phyloP scores from a whole-genome alignment of 2,113 vertebrate species.

The Mellivora capensis region DNA sequence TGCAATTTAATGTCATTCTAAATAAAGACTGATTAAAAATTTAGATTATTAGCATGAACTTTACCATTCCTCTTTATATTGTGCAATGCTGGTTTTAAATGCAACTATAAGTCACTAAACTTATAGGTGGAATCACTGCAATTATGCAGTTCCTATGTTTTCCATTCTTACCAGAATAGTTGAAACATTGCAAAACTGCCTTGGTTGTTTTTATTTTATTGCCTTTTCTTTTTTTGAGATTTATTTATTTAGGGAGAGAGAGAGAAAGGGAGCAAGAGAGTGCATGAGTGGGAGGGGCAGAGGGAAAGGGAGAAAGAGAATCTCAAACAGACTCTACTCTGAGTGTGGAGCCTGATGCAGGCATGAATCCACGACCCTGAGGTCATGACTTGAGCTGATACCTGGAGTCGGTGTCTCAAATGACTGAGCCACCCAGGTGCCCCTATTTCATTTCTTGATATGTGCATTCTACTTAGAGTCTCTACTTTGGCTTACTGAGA shows the following conservation, averaged over 20 bases:
- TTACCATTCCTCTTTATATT: background rate
- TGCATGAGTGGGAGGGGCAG: background rate
- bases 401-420: background rate
- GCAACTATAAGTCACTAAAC: background rate
- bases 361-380: background rate
- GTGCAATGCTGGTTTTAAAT: background rate
- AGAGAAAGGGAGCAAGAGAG: background rate
- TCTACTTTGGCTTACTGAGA: background rate
- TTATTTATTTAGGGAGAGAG: background rate
- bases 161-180: background rate
- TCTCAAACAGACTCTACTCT: background rate
- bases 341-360: background rate
- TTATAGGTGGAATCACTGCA: background rate
- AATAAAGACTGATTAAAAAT: background rate
- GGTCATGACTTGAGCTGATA: background rate
- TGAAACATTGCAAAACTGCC: background rate
- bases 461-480: too few species aligned
- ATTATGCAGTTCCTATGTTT: background rate
- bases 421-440: background rate
- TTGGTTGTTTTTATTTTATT: background rate
- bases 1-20: slow-evolving; percentile 7
- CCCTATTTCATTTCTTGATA: background rate
- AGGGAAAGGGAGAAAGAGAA: background rate
- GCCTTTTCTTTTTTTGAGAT: background rate
- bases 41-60: background rate